These are phyloP conservation scores for Upupa epops DNA, from an alignment of 2,113 vertebrate species.

Conservation along the genomic window DNA sequence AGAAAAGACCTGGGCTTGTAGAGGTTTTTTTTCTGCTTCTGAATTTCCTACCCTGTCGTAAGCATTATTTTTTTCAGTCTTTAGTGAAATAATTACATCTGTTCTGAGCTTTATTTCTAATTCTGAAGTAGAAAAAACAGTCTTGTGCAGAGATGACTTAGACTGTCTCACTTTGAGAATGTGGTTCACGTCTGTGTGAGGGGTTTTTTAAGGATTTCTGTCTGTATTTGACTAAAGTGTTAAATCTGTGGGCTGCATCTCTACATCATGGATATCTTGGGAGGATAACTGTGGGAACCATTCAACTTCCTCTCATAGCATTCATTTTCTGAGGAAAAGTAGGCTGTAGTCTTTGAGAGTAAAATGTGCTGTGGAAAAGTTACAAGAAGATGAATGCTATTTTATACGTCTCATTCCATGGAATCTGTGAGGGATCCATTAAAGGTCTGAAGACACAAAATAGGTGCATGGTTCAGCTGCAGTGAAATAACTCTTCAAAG, in stretches of 20 bases:
- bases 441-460: background rate
- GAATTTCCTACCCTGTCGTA: background rate
- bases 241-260: slow-evolving; percentile 21
- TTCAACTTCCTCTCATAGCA: slow-evolving; percentile 50
- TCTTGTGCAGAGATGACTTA: background rate
- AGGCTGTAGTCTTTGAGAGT: slow-evolving; percentile 64
- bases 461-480: background rate
- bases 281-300: slow-evolving; percentile 70
- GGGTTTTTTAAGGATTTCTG: background rate
- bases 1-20: background rate
- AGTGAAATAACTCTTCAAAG: background rate
- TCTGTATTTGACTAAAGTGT: slow-evolving; percentile 1
- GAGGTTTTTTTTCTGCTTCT: background rate
- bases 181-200: background rate
- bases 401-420: background rate
- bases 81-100: background rate
- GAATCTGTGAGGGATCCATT: background rate
- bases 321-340: slow-evolving; percentile 65
- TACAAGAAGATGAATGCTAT: background rate
- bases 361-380: slow-evolving; percentile 28
- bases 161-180: background rate
- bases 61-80: background rate
- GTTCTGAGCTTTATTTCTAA: background rate
- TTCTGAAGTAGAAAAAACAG: background rate
- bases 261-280: slow-evolving; percentile 35